Conservation (phyloP, 2,113 vertebrate species). For the Leptosomus discolor region DNA sequence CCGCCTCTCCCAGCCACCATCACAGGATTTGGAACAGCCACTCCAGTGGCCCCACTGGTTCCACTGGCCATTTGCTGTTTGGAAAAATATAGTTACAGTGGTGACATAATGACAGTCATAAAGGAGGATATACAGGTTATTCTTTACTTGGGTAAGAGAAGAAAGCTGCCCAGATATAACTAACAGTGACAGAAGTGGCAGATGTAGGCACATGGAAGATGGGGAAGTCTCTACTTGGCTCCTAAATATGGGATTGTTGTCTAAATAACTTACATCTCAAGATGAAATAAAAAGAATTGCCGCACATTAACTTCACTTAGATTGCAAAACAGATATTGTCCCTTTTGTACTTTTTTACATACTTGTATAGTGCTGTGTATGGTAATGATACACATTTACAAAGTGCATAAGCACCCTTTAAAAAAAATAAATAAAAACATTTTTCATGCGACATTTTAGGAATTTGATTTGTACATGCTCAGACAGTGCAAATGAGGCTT, state of each 20-base stretch:
- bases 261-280: not conserved
- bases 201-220: not conserved
- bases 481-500: not conserved
- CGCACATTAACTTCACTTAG: not conserved
- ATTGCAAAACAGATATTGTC: not conserved
- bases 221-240: not conserved
- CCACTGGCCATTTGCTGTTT: constrained; percentile 96
- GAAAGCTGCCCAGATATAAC: not conserved
- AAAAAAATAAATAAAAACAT: not conserved
- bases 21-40: constrained; percentile 95
- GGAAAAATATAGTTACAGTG: not conserved
- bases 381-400: not conserved
- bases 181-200: not conserved
- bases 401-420: not conserved
- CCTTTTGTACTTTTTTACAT: not conserved
- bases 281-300: not conserved
- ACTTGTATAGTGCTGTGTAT: not conserved
- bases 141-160: not conserved
- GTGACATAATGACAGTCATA: not conserved
- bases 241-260: not conserved
- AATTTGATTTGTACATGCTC: not conserved
- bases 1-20: constrained; percentile 93
- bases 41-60: constrained; percentile 98
- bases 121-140: not conserved
- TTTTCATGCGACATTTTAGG: not conserved